Evolutionary conservation across 2,888 invertebrate genomes (phyloP).

Genomic region (Nasonovia ribisnigri): DNA sequence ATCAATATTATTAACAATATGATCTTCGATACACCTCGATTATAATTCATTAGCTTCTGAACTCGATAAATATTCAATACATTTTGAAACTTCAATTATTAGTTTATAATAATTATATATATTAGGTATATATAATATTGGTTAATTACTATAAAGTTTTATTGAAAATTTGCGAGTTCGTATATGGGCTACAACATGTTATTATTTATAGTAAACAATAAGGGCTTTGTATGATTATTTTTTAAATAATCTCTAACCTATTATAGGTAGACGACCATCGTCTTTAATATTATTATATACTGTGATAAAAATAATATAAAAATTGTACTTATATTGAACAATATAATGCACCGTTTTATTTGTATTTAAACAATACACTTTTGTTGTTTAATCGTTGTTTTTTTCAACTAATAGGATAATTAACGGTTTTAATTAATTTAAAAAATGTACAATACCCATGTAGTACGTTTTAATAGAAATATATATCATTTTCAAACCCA

Average conservation of each 20-base stretch:
- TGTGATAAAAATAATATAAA: slow-evolving; percentile 8
- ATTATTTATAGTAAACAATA: slow-evolving; percentile 9
- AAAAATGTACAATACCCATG: neutral
- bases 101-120: neutral
- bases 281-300: slow-evolving; percentile 26
- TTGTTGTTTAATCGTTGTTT: slow-evolving; percentile 46
- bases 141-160: neutral
- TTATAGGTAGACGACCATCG: neutral
- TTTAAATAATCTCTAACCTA: slow-evolving; percentile 14
- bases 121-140: neutral
- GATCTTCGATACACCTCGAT: neutral
- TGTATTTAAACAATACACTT: slow-evolving; percentile 25
- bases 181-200: neutral
- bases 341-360: neutral
- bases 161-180: neutral
- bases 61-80: neutral
- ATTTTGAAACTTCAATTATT: neutral
- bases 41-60: neutral
- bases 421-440: slow-evolving; percentile 37
- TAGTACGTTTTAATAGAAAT: neutral
- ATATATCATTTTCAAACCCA: slow-evolving; percentile 15
- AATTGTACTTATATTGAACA: neutral
- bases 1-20: no score
- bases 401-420: slow-evolving; percentile 29
- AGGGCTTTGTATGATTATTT: neutral